phyloP scores from a whole-genome alignment of 92 coral and sea anemone genomes.

The Chrysogorgia sp. region DNA sequence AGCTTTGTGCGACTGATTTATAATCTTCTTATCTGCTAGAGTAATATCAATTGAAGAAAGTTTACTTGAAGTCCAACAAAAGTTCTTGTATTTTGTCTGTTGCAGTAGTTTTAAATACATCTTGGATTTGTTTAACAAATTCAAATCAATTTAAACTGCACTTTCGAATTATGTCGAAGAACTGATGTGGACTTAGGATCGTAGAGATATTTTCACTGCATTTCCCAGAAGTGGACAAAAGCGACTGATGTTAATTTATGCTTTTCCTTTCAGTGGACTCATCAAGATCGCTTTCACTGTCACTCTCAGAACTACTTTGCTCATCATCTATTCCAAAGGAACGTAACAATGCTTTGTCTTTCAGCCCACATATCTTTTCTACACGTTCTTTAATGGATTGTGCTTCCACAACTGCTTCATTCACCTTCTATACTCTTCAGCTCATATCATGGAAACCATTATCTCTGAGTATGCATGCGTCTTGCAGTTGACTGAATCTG shows the following conservation, averaged over 20 bases:
- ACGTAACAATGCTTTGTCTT: slow-evolving; percentile 24
- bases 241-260: too few species aligned
- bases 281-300: slow-evolving; percentile 9
- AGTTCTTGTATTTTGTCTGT: slow-evolving; percentile 38
- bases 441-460: slow-evolving; percentile 39
- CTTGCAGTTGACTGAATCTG: too few species aligned
- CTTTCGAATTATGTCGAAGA: slow-evolving; percentile 47
- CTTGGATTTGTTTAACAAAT: slow-evolving; percentile 47
- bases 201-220: background rate
- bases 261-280: background rate
- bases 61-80: slow-evolving; percentile 40
- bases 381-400: slow-evolving; percentile 8
- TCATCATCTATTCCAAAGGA: slow-evolving; percentile 12
- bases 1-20: slow-evolving; percentile 63
- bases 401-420: slow-evolving; percentile 42
- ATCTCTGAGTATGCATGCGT: too few species aligned
- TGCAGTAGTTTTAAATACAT: slow-evolving; percentile 39
- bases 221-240: too few species aligned
- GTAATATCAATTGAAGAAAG: slow-evolving; percentile 54
- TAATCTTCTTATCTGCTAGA: slow-evolving; percentile 43
- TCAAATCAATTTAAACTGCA: slow-evolving; percentile 65
- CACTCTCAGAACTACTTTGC: slow-evolving; percentile 12
- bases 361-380: slow-evolving; percentile 14
- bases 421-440: slow-evolving; percentile 17
- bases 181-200: slow-evolving; percentile 34